Conservation (phyloP, 2,797 vertebrate genomes). For the Bradypodion ventrale region DNA sequence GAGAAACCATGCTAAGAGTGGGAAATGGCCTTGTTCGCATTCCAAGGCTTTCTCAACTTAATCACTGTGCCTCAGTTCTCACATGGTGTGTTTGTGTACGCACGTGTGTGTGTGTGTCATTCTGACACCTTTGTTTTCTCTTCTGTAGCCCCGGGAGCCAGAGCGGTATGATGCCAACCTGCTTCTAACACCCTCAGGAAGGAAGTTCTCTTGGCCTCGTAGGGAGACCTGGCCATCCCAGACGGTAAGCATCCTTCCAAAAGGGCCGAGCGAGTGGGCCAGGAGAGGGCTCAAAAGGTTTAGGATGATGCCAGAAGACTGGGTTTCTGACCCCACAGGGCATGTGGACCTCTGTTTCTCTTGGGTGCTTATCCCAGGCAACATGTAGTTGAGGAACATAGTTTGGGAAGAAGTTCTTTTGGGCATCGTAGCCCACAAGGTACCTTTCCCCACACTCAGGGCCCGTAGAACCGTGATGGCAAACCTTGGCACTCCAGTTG, state of each 20-base stretch:
- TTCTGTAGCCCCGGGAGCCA: constrained; percentile 46
- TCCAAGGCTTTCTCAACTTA: too few relatives aligned
- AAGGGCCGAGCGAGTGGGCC: too few relatives aligned
- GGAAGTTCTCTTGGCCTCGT: constrained; percentile 1
- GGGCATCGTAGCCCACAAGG: too few relatives aligned
- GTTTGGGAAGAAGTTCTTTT: too few relatives aligned
- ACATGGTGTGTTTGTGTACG: background rate
- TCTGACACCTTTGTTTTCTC: background rate
- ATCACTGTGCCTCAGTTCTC: constrained; percentile 5
- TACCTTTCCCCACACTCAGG: too few relatives aligned
- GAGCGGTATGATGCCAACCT: constrained; percentile 34
- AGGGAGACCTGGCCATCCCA: constrained; percentile 24
- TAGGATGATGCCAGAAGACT: too few relatives aligned
- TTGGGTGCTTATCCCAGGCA: too few relatives aligned
- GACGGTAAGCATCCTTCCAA: constrained; percentile 57
- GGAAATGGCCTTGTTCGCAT: background rate
- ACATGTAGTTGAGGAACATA: too few relatives aligned
- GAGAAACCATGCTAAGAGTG: background rate
- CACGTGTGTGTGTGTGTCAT: background rate
- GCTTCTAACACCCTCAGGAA: constrained; percentile 29
- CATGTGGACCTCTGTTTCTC: background rate
- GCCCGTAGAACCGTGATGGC: too few relatives aligned
- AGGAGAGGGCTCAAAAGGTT: too few relatives aligned
- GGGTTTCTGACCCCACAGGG: too few relatives aligned
- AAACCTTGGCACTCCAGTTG: too few relatives aligned